Conservation (phyloP, 2,113 vertebrate genomes). For the Gasterosteus nipponicus region DNA sequence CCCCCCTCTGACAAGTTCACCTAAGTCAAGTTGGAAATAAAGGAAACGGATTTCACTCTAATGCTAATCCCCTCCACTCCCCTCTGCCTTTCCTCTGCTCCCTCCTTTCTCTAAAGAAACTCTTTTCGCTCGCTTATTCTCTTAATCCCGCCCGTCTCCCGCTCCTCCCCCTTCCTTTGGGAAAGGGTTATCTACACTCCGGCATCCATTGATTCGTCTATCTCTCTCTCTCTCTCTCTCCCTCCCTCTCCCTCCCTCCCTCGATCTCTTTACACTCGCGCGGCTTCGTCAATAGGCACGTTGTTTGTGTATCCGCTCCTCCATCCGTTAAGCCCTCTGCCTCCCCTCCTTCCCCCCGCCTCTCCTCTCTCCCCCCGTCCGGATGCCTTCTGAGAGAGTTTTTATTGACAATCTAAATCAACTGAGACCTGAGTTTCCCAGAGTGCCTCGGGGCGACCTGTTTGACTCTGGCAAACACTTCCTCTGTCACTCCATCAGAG, state of each 20-base stretch:
- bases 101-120: constrained; percentile 33
- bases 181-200: constrained; percentile 30
- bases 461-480: neutral
- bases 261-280: constrained; percentile 31
- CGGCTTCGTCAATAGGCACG: constrained; percentile 52
- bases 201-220: constrained; percentile 47
- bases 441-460: neutral
- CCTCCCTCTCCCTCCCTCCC: constrained; percentile 7
- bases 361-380: neutral
- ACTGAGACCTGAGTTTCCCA: neutral
- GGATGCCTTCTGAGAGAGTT: neutral
- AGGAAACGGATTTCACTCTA: constrained; percentile 56
- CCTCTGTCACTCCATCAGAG: constrained; percentile 78
- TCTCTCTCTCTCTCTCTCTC: neutral
- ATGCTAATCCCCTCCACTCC: constrained; percentile 31
- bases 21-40: constrained; percentile 52
- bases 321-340: constrained; percentile 24
- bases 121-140: constrained; percentile 31
- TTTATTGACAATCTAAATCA: neutral
- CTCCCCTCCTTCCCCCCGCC: neutral
- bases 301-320: constrained; percentile 37
- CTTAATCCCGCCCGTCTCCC: constrained; percentile 35
- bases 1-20: constrained; percentile 24
- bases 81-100: constrained; percentile 7
- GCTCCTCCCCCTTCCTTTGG: constrained; percentile 12